Evolutionary conservation across 2,888 invertebrate genomes (phyloP).

Genomic region (Apodemia duryi): DNA sequence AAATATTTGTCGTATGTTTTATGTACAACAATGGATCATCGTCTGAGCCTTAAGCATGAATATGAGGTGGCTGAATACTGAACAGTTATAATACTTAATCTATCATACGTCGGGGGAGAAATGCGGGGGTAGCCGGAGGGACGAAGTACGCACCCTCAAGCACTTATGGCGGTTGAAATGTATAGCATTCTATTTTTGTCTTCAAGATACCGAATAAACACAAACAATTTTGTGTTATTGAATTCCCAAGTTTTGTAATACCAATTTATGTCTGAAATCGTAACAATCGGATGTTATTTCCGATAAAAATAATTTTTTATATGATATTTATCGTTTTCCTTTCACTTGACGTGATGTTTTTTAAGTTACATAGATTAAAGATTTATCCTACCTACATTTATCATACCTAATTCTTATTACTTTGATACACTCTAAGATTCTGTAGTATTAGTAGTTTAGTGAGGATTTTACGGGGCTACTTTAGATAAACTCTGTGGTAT

Average conservation of each 20-base stretch:
- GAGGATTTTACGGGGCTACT: no score
- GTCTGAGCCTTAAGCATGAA: not conserved
- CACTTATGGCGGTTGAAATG: slow-evolving; percentile 11
- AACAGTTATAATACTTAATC: not conserved
- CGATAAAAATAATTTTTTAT: not conserved
- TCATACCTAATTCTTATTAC: no score
- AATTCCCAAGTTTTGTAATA: slow-evolving; percentile 1
- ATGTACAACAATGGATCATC: not conserved
- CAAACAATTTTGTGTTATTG: slow-evolving; percentile 6
- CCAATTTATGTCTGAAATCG: not conserved
- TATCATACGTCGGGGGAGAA: not conserved
- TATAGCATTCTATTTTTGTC: slow-evolving; percentile 10
- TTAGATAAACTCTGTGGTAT: no score
- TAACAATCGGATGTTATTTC: not conserved
- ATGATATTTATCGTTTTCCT: not conserved
- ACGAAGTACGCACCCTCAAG: slow-evolving; percentile 4
- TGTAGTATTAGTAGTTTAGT: no score
- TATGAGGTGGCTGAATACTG: slow-evolving; percentile 1
- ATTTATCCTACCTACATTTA: no score
- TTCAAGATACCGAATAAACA: slow-evolving; percentile 12
- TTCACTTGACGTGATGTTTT: not conserved
- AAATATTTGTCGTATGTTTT: not conserved
- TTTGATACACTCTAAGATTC: no score
- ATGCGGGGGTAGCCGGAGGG: not conserved
- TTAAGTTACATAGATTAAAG: no score